Base-by-base conservation (phyloP, 2,888 invertebrate genomes). In the Monopis laevigella region DNA sequence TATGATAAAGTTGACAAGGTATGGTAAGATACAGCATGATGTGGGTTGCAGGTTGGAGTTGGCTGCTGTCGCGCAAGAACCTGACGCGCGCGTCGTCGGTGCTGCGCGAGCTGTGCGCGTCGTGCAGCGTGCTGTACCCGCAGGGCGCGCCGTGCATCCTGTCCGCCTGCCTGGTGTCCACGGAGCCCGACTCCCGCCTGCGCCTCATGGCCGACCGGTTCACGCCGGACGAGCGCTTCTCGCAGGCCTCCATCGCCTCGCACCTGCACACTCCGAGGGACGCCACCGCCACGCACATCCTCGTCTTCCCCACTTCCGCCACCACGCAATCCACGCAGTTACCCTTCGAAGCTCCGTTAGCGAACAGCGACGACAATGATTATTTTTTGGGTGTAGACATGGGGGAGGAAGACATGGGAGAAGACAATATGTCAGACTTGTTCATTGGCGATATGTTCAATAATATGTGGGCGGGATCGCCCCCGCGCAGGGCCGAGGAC, bases 281-380 rank as follows among this genome's bases (percentile, higher is more conserved):
- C 77, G 94, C 96, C 48, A 93, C 96, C 43, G 94, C 94, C 66
- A 98, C 98, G 45, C 99, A 99, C 67, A 98, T 99, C 52, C 86
- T 99, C 53, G 98, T 98, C 52, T 98, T 99, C 80, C 98, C 98
- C 39, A 98, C 97, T 28, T 97, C 94, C 45, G 96, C 96, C 30
- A 93, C 93, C 43, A 93, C 96, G 44, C 93, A 78, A 70, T 78
- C 78, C 36, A 75, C 73, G 47, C 78, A 69, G 46, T 74, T 69
- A 59, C 67, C 74, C 11, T 78, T 74, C 62, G 77, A 77, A 52
- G 72, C 64, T 29, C 74, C 74, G 13, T 63, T 71, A 56, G 71
- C 75, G 47, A 74, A 73, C 66, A 78, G 75, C 51, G 74, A 72
- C 55, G 66, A 65, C 59, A 77, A 78, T 59, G 72, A 74, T 60